A percentile compares a stretch with the other conserved stretches of the same genome.
phyloP scores from a whole-genome alignment of 2,888 invertebrate species.

The Dryomyza anilis region DNA sequence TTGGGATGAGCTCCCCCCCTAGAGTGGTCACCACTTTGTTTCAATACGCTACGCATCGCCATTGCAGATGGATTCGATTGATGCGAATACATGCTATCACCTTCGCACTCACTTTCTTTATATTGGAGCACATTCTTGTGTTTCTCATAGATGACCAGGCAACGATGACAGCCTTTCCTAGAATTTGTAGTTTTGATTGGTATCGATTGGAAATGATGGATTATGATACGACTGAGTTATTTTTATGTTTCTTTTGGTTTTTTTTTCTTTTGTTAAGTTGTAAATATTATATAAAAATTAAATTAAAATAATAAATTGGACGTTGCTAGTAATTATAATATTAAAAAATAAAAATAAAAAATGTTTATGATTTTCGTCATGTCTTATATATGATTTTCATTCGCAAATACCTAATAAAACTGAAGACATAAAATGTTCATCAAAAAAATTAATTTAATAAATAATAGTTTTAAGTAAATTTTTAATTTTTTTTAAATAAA shows the following conservation, averaged over 20 bases:
- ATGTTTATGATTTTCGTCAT: background rate
- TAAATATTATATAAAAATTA: background rate
- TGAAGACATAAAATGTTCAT: too few relatives aligned
- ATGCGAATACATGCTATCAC: constrained; percentile 64
- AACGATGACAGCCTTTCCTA: constrained; percentile 92
- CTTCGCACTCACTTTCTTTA: constrained; percentile 91
- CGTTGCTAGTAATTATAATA: too few relatives aligned
- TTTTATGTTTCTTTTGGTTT: background rate
- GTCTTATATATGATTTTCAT: background rate
- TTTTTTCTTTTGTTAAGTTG: background rate
- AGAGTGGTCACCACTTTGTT: constrained; percentile 60
- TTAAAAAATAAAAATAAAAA: too few relatives aligned
- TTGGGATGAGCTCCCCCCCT: constrained; percentile 64
- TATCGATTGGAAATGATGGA: constrained; percentile 30
- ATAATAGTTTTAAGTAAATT: too few relatives aligned
- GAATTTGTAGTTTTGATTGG: constrained; percentile 52
- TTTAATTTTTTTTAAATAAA: too few relatives aligned
- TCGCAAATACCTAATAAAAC: too few relatives aligned
- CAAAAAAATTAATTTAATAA: too few relatives aligned
- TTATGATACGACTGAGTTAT: constrained; percentile 15
- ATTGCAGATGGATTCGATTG: constrained; percentile 63
- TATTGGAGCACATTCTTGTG: constrained; percentile 94
- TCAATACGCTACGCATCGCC: constrained; percentile 63
- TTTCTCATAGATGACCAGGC: constrained; percentile 94
- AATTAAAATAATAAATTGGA: background rate